Conservation (phyloP, 2,888 invertebrate genomes). For the Chrysolina americana region DNA sequence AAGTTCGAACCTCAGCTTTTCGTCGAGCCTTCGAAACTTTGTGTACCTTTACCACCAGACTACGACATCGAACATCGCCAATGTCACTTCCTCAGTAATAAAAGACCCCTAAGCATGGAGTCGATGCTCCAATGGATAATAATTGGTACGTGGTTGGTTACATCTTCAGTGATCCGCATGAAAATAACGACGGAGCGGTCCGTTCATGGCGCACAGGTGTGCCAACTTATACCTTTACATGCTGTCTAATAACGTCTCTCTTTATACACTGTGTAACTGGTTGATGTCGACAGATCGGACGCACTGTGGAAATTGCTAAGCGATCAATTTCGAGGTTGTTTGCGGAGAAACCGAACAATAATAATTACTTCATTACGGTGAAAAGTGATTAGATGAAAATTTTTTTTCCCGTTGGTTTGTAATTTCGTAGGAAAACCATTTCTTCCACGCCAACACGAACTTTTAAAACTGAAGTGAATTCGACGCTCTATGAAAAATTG, state of each 20-base stretch:
- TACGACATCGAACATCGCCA: neutral
- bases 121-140: conserved; percentile 63
- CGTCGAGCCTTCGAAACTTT: neutral
- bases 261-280: conserved; percentile 40
- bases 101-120: conserved; percentile 43
- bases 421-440: too few species aligned
- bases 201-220: conserved; percentile 50
- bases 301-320: conserved; percentile 35
- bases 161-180: conserved; percentile 67
- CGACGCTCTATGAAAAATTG: too few species aligned
- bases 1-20: neutral
- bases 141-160: conserved; percentile 69
- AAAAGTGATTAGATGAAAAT: too few species aligned
- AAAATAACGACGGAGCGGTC: conserved; percentile 68
- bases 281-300: conserved; percentile 37
- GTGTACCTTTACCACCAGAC: neutral
- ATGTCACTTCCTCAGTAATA: conserved; percentile 29
- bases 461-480: too few species aligned
- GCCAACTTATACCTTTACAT: conserved; percentile 42
- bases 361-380: too few species aligned
- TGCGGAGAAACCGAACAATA: too few species aligned
- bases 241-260: conserved; percentile 42
- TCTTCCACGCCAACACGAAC: too few species aligned
- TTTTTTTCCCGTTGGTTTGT: too few species aligned
- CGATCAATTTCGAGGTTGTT: neutral